phyloP scores from a whole-genome alignment of 2,113 vertebrate genomes.

The Chaetura pelagica region DNA sequence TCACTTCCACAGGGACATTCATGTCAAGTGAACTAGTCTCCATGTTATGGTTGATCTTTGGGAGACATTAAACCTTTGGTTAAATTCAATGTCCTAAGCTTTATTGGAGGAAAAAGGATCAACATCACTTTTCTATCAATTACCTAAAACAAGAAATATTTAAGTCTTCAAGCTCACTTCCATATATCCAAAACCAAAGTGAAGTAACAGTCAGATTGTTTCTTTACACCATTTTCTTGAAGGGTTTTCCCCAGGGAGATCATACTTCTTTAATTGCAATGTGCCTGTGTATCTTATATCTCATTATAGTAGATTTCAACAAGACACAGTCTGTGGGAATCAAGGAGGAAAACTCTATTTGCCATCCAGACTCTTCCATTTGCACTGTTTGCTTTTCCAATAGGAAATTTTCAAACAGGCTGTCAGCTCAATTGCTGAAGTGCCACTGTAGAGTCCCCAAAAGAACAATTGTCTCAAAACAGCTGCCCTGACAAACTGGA shows the following conservation, averaged over 20 bases:
- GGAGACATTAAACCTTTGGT: neutral
- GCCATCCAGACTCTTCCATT: slow-evolving; percentile 4
- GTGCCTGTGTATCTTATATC: neutral
- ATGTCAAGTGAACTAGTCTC: neutral
- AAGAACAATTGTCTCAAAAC: too few species aligned
- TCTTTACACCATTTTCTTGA: neutral
- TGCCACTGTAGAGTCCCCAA: neutral
- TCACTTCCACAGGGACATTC: neutral
- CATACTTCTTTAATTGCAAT: slow-evolving; percentile 23
- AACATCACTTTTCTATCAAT: neutral
- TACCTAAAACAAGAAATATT: neutral
- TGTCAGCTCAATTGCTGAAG: neutral
- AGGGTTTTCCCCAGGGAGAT: neutral
- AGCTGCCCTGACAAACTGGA: too few species aligned
- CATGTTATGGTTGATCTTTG: neutral
- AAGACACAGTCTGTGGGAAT: neutral
- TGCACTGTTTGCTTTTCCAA: slow-evolving; percentile 47
- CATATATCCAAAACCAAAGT: neutral
- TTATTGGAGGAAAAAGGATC: neutral
- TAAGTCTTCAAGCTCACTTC: neutral
- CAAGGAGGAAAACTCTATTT: neutral
- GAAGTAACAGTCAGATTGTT: neutral
- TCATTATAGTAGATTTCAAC: slow-evolving; percentile 12
- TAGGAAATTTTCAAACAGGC: neutral
- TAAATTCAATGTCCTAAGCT: neutral